Base-by-base conservation (phyloP, 2,888 invertebrate species). In the Tribolium freemani region DNA sequence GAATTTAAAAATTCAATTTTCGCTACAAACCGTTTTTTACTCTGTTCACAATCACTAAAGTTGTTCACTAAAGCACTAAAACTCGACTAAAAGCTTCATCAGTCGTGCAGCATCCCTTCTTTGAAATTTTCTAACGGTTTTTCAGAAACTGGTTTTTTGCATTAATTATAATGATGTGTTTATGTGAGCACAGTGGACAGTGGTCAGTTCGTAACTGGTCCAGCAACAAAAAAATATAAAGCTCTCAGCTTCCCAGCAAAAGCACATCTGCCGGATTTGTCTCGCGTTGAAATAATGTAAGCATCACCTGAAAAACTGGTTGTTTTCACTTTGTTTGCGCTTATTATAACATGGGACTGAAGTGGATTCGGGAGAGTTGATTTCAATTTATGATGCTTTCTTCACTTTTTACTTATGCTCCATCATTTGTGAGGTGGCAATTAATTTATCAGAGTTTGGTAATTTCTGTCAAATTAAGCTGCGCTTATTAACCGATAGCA, bases 171-270 rank as follows among this genome's bases (percentile, higher is more conserved):
- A 75, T 77, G 75, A 76, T 69, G 69, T 75, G 57, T 46, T 45
- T 70, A 69, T 53, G 26, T 10, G 31, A 45, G 44, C 16, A 53
- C 56, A 75, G 77, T 83, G 84, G 84, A 84, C 83, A 83, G 80
- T 84, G 85, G 84, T 83, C 85, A 85, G 81, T 79, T 78, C 70
- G 73, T 77, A 79, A 84, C 84, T 83, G 84, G 84, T 84, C 84
- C 84, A 84, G 82, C 78, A 75, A 74, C 74, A 76, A 76, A 81
- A 26, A 77, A 80, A 79, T 75, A 76, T 71, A 77, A 73, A 76
- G 75, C 74, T 67, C 67, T 69, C 84, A 83, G 84, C 83, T 81
- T 84, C 84, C 83, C 72, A 16, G 16, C 16, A 66, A 69, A 67
- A 75, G 81, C 78, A 83, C 84, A 84, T 84, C 84, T 84, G 84